Evolutionary conservation across 2,888 invertebrate genomes (phyloP).

Genomic region (Lucinisca nassula): DNA sequence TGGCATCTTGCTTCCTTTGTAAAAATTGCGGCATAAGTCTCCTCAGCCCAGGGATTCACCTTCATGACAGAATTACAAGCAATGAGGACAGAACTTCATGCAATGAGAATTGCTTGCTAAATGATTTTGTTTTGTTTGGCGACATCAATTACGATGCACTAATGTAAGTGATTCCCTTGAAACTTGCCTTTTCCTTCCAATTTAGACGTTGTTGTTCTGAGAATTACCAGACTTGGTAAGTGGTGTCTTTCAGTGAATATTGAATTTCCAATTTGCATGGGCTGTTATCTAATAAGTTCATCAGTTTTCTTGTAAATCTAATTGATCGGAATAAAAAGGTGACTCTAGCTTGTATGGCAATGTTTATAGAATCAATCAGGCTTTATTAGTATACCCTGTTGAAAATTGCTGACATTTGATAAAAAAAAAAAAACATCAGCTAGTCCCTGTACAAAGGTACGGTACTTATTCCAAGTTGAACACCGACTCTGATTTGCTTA

Average conservation of each 20-base stretch:
- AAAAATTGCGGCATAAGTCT: too few species aligned
- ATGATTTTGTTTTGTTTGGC: slow-evolving; percentile 1
- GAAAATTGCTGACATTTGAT: too few species aligned
- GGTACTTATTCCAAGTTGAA: too few species aligned
- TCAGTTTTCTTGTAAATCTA: background rate
- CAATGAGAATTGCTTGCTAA: background rate
- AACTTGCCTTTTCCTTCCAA: background rate
- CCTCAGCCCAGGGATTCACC: too few species aligned
- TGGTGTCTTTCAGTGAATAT: background rate
- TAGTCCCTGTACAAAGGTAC: too few species aligned
- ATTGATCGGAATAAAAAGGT: background rate
- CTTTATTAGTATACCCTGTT: too few species aligned
- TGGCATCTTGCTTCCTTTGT: too few species aligned
- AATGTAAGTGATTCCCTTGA: background rate
- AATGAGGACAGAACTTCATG: too few species aligned
- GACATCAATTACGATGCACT: background rate
- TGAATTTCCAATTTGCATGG: background rate
- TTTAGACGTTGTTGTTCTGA: background rate
- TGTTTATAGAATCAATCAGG: background rate
- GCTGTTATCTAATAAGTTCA: background rate
- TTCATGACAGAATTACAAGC: too few species aligned
- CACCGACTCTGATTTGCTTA: too few species aligned
- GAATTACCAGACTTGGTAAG: background rate
- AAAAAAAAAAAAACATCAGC: too few species aligned
- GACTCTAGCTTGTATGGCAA: background rate